Base-by-base conservation (phyloP, 2,113 vertebrate genomes). In the Amphilophus citrinellus region DNA sequence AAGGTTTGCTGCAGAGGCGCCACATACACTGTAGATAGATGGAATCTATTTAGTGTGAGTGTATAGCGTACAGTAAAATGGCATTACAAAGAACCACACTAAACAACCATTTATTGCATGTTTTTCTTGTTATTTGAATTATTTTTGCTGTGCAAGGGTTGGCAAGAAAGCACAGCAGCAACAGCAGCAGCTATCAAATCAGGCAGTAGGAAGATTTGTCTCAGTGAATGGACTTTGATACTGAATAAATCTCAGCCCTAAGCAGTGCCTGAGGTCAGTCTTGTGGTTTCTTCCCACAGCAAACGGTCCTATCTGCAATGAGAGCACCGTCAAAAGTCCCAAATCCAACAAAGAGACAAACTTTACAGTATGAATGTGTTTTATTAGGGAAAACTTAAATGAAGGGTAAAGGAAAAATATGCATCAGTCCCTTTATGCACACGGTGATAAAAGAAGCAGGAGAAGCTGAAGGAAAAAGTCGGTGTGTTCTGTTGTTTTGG, bases 401-500 rank as follows among this genome's bases (percentile, higher is more conserved):
- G 50, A 73, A 50, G 44, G 68, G 66, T 71, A 11, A 71, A 10
- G 17, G 44, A 32, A 53, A 53, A 53, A 53, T 53, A 73, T 53
- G 27, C 4, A 53, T 32, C 10, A 10, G 66, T 53, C 6, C 47
- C 68, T 56, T 56, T 73, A 73, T 58, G 35, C 66, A 32, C 10
- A 27, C 30, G n/a, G 7, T 18, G 11, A 57, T 4, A 73, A 53
- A 77, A 79, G 50, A 80, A 82, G 14, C 65, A 27, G 60, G 57
- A 58, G n/a, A 80, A 53, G 59, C 30, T 20, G 32, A 83, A 77
- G 85, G 79, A 85, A 82, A 79, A 82, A 63, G 82, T 91, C 77
- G 2, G 80, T 22, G 47, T 50, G 65, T 5, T 60, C 60, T 76
- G 92, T 84, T 82, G 61, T 85, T 79, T 47, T 32, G 57, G 77